Evolutionary conservation across 1,140 invertebrate genomes (phyloP), one percentile per base, ranked within the genome.

Genomic region (Drusus annulatus): DNA sequence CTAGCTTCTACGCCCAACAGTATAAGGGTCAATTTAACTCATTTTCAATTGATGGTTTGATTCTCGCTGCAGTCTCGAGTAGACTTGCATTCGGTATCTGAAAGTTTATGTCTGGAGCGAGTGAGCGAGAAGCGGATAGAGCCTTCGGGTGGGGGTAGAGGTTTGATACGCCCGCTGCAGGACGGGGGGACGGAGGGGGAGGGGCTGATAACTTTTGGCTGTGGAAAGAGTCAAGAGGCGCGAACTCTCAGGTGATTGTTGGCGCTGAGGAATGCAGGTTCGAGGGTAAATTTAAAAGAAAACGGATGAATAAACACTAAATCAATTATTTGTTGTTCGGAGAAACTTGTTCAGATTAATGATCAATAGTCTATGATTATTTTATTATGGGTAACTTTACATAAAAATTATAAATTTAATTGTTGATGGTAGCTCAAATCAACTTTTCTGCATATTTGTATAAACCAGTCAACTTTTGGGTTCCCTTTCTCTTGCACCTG

Each of bases 41-140:
- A 0, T 23, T 71, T 52, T 50, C 36, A 4, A 15, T 71, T 10
- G 19, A n/a, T 10, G n/a, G 58, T 75, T 75, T 75, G 25, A 58
- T 36, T 19, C 1, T 51, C 21, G 78, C 69, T 81, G 76, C 80
- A 81, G 45, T 63, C 69, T 36, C 10, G 50, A 23, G 28, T 51
- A 28, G 65, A 75, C 80, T 77, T 83, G 82, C 82, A 83, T 83
- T 76, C 73, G 52, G 60, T 73, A 58, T 50, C 80, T 60, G 60
- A 76, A 83, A 81, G 79, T 83, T 81, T 81, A 56, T 68, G 17
- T 65, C 45, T 68, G 23, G 21, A 78, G 60, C 10, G 80, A 60
- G 56, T 13, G 80, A 81, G 76, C 23, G 75, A 75, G 80, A 81
- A 8, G 28, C 62, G n/a, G 17, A 36, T 52, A 80, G 45, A 36